Evolutionary conservation across 2,888 invertebrate species (phyloP).

Genomic region (Lochmaea crataegi): DNA sequence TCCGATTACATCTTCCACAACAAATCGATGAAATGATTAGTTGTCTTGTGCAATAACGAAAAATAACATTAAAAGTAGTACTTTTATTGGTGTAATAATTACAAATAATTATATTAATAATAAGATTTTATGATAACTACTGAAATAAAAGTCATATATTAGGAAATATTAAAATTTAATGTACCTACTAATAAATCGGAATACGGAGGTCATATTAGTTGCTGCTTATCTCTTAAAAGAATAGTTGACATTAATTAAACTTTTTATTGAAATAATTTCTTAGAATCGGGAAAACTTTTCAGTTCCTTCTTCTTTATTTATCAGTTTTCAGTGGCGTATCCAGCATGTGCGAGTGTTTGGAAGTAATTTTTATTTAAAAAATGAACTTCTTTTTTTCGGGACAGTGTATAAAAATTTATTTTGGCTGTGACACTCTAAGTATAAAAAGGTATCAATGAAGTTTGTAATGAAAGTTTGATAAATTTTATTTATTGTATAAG

Average conservation of each 20-base stretch:
- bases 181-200: not conserved
- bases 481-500: too few species aligned
- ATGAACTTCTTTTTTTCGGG: too few species aligned
- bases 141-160: not conserved
- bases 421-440: too few species aligned
- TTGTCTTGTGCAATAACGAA: not conserved
- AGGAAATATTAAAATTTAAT: not conserved
- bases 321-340: too few species aligned
- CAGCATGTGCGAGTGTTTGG: too few species aligned
- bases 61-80: not conserved
- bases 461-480: too few species aligned
- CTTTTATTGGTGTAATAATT: not conserved
- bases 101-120: not conserved
- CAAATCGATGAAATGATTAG: not conserved
- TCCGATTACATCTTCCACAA: not conserved
- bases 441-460: too few species aligned
- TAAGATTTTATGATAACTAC: not conserved
- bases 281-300: not conserved
- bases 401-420: too few species aligned
- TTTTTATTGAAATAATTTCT: slow-evolving; percentile 1
- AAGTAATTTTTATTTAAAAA: too few species aligned
- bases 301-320: too few species aligned
- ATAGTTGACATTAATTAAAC: not conserved
- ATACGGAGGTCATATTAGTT: not conserved
- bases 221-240: not conserved